Conservation (phyloP, 2,797 vertebrate genomes). For the Threskiornis aethiopicus region DNA sequence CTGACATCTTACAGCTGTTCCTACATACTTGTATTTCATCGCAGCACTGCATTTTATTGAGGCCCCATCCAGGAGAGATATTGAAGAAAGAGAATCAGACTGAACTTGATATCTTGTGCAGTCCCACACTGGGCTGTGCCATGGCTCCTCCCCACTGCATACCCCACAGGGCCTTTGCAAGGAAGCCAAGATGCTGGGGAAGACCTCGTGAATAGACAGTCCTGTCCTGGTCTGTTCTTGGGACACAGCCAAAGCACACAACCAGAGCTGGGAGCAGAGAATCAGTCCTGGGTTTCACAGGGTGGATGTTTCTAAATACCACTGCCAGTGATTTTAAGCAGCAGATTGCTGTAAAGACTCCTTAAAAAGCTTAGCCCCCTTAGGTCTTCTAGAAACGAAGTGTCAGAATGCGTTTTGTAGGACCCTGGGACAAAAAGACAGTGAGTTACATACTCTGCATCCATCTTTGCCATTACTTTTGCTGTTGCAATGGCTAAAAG, state of each 20-base stretch:
- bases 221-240: not conserved
- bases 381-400: not conserved
- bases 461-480: not conserved
- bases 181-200: not conserved
- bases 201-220: not conserved
- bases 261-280: not conserved
- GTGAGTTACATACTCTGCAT: not conserved
- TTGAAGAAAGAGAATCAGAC: not conserved
- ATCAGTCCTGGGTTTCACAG: not conserved
- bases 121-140: rapidly evolving
- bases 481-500: not conserved
- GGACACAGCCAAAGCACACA: not conserved
- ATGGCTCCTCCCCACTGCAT: rapidly evolving
- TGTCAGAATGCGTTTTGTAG: not conserved
- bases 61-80: not conserved
- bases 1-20: not conserved
- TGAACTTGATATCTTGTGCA: not conserved
- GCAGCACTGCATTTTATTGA: not conserved
- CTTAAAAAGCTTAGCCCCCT: not conserved
- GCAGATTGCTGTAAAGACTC: not conserved
- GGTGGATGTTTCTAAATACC: not conserved
- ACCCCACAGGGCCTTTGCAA: not conserved
- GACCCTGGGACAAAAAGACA: not conserved
- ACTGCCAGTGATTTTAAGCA: not conserved
- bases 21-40: not conserved